Evolutionary conservation across 2,888 invertebrate genomes (phyloP), one percentile per base, ranked within the genome.

Genomic region (Ennomos quercinarius): DNA sequence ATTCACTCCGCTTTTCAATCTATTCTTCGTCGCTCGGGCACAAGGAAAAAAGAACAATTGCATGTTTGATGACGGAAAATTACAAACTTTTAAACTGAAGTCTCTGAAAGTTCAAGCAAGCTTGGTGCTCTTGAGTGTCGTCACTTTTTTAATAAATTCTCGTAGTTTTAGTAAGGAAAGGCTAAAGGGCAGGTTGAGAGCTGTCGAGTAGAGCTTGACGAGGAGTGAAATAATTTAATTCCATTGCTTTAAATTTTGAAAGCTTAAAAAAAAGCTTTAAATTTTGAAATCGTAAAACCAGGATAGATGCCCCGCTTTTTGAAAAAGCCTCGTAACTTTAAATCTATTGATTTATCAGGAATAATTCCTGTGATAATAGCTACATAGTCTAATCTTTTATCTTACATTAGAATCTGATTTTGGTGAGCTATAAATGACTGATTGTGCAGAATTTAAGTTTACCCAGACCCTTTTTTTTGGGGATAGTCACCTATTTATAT

Each of bases 101-200:
- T 47, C 43, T 43, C 56, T 70, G 67, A 70, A 69, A 61, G 56
- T 63, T 54, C 58, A 71, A 77, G 68, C 66, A 64, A 67, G 67
- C 62, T 67, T 61, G 67, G 46, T 46, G 46, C 58, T 53, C 59
- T 42, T 37, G 45, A 59, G 50, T 42, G 53, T 63, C 54, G 59
- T 69, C 66, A 64, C 64, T 59, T 61, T 65, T 70, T 66, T 59
- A 66, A 66, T 63, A 47, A 68, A 50, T 72, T 72, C 70, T 73
- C 67, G 64, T 73, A 75, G 70, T 70, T 76, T 72, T 71, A 52
- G 66, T 62, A 67, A 72, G 64, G 55, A 70, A 74, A 68, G 64
- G 66, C 60, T 64, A 53, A 63, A 68, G 66, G 69, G 62, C 66
- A 55, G 44, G 67, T 48, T 52, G 66, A 76, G 74, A 61, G 73